phyloP scores from a whole-genome alignment of 2,797 vertebrate genomes.

The Squalus acanthias region DNA sequence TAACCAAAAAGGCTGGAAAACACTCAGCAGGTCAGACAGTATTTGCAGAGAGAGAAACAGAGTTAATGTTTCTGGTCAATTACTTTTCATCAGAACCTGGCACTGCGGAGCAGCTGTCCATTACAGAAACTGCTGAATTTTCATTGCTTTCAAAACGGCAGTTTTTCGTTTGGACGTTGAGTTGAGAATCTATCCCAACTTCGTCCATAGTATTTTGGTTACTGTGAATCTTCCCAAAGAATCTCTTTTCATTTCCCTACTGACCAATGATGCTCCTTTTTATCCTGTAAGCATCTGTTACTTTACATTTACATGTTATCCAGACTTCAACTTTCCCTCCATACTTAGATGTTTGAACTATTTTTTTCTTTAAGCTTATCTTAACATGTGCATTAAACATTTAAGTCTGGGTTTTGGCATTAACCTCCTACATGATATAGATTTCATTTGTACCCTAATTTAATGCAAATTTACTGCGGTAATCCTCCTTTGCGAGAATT shows the following conservation, averaged over 20 bases:
- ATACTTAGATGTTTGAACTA: not conserved
- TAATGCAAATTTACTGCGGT: not conserved
- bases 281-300: not conserved
- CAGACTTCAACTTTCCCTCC: not conserved
- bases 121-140: not conserved
- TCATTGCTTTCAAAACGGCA: not conserved
- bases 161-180: not conserved
- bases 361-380: not conserved
- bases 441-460: not conserved
- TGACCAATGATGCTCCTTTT: not conserved
- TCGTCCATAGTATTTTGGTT: not conserved
- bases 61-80: too few species aligned
- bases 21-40: too few species aligned
- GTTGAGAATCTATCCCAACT: not conserved
- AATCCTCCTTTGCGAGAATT: not conserved
- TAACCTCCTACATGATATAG: not conserved
- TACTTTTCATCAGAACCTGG: not conserved
- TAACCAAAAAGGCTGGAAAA: too few species aligned
- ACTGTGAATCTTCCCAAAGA: not conserved
- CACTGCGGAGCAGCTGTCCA: not conserved
- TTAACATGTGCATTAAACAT: not conserved
- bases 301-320: not conserved
- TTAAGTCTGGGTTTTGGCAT: not conserved
- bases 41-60: too few species aligned
- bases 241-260: not conserved